phyloP scores from a whole-genome alignment of 2,888 invertebrate species.

The Trichacis sp. region DNA sequence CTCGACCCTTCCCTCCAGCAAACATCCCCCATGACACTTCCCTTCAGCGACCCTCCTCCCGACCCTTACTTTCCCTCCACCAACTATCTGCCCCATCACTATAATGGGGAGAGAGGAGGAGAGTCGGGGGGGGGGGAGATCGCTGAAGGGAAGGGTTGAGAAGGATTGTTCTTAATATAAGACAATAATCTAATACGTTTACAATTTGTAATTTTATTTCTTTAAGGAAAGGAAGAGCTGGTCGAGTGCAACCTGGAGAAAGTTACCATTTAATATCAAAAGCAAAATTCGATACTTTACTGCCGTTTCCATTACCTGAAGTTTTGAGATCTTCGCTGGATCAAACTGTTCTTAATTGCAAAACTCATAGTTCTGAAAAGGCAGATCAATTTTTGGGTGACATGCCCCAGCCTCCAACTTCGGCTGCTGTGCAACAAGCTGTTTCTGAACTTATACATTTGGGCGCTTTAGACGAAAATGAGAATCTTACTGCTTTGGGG shows the following conservation, averaged over 20 bases:
- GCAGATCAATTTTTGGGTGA: slow-evolving; percentile 73
- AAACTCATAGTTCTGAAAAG: slow-evolving; percentile 73
- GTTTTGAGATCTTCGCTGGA: slow-evolving; percentile 75
- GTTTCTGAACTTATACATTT: slow-evolving; percentile 73
- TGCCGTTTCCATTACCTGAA: slow-evolving; percentile 74
- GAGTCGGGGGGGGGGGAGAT: too few relatives aligned
- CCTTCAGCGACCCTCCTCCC: too few relatives aligned
- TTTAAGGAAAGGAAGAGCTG: slow-evolving; percentile 76
- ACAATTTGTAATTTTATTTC: too few relatives aligned
- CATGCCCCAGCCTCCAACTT: slow-evolving; percentile 74
- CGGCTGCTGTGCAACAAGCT: slow-evolving; percentile 71
- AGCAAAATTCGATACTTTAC: slow-evolving; percentile 70
- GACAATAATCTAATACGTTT: too few relatives aligned
- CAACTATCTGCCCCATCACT: too few relatives aligned
- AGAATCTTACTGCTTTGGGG: slow-evolving; percentile 77
- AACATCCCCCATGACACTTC: too few relatives aligned
- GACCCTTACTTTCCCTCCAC: too few relatives aligned
- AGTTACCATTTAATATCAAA: slow-evolving; percentile 71
- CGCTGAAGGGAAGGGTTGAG: too few relatives aligned
- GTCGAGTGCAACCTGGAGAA: slow-evolving; percentile 76
- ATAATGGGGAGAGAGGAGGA: too few relatives aligned
- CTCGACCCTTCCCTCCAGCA: too few relatives aligned
- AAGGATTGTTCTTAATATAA: too few relatives aligned
- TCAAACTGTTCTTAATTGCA: slow-evolving; percentile 74
- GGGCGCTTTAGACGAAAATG: slow-evolving; percentile 72